Percentiles rank a stretch among this genome's conserved stretches.
Evolutionary conservation across 2,113 vertebrate species (phyloP).

Genomic region (Perca schrenkii): DNA sequence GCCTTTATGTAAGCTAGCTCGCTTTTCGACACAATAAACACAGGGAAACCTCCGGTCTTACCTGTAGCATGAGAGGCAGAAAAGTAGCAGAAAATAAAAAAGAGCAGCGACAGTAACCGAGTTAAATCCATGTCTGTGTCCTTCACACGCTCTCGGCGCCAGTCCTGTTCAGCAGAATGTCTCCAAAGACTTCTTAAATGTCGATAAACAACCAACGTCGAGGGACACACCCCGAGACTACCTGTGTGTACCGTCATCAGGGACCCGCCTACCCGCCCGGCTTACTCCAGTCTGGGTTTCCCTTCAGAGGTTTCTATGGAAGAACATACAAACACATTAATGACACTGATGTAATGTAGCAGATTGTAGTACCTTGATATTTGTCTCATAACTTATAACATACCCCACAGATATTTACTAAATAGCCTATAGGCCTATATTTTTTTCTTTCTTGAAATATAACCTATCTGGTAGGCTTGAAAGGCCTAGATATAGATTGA

Average conservation of each 20-base stretch:
- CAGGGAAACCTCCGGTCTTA: slow-evolving; percentile 1
- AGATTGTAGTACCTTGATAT: neutral
- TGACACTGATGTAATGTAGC: too few relatives aligned
- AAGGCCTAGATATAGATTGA: too few relatives aligned
- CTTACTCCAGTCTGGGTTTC: neutral
- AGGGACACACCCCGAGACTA: slow-evolving; percentile 72
- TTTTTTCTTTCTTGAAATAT: too few relatives aligned
- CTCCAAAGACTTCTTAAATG: neutral
- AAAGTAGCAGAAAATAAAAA: slow-evolving; percentile 16
- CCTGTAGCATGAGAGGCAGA: neutral
- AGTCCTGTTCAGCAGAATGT: rapidly evolving
- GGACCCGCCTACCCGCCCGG: neutral
- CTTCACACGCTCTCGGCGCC: neutral
- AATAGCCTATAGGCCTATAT: neutral
- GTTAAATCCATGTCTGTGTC: slow-evolving; percentile 41
- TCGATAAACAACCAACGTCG: neutral
- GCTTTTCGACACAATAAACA: neutral
- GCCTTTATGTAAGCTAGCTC: neutral
- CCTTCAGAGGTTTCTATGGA: neutral
- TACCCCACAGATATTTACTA: neutral
- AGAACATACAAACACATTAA: neutral
- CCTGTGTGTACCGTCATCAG: slow-evolving; percentile 26
- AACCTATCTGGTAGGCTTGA: too few relatives aligned
- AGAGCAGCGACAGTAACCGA: neutral
- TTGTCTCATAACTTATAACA: neutral